Evolutionary conservation across 2,113 vertebrate genomes (phyloP), one percentile per base, ranked within the genome.

Genomic region (Lanius collurio): DNA sequence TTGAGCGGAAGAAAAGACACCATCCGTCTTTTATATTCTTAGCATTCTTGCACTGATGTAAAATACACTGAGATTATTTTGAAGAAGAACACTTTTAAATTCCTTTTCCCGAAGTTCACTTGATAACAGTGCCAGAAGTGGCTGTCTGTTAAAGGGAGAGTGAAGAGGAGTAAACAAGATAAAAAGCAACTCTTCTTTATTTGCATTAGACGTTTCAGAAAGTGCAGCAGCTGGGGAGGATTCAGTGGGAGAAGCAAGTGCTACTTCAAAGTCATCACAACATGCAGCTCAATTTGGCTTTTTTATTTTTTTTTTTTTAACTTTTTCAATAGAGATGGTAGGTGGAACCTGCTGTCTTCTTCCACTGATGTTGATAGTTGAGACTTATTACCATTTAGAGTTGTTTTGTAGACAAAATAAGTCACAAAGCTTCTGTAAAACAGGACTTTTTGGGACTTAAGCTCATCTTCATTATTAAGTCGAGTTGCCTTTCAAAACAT

Each of bases 61-160:
- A 96, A 96, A 95, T 94, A 88, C 80, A n/a, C 33, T 14, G 46
- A 93, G 92, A 83, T 93, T 80, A 93, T 80, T 92, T 93, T 93
- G 79, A 93, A 80, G 87, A 76, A 83, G 37, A 92, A 17, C 63
- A 59, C 86, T 90, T 95, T 93, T 50, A 77, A 88, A 92, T 89
- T 86, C 73, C 42, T 83, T 89, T 84, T 88, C 71, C 71, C 10
- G 10, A 90, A 81, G 73, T 79, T 93, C n/a, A 57, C 55, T 83
- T 74, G 85, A 69, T 88, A 93, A 59, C 2, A 3, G 42, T 95
- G 88, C 77, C 83, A 92, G 76, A 83, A 93, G 69, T 83, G 79
- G 23, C 67, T 83, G 68, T 55, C 92, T 90, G 73, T 33, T 88
- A 74, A 63, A 89, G 50, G 80, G n/a, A 80, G 41, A 84, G 44